Conservation (phyloP, 1,140 invertebrate species). For the Colletes gigas region DNA sequence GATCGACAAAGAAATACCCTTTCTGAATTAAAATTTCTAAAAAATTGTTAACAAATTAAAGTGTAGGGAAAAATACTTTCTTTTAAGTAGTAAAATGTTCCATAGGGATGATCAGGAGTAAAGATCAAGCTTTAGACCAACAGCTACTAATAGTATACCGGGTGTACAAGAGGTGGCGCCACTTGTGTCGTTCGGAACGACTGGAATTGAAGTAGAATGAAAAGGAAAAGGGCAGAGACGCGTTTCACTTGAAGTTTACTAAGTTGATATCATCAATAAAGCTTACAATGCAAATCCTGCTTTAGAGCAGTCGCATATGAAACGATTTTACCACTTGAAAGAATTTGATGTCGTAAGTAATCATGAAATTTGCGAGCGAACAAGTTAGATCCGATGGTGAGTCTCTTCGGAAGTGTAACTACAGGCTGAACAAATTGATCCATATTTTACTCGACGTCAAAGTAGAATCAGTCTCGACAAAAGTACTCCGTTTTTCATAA, state of each 20-base stretch:
- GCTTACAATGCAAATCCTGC: background rate
- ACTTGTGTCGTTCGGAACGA: constrained; percentile 13
- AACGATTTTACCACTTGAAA: too few species aligned
- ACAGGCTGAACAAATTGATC: background rate
- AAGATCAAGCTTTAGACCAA: constrained; percentile 20
- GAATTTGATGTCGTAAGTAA: too few species aligned
- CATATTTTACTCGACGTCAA: constrained; percentile 4
- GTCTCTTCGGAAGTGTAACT: too few species aligned
- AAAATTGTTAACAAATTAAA: too few species aligned
- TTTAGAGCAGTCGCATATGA: too few species aligned
- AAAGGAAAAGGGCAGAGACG: background rate
- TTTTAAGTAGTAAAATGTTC: too few species aligned
- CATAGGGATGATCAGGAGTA: background rate
- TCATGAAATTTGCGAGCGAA: too few species aligned
- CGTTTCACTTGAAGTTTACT: background rate
- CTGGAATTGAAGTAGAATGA: background rate
- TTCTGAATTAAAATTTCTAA: too few species aligned
- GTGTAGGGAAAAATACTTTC: too few species aligned
- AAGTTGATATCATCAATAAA: background rate
- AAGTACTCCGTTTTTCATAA: background rate
- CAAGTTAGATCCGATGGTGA: too few species aligned
- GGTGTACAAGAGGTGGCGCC: constrained; percentile 59
- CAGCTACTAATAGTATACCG: constrained; percentile 17
- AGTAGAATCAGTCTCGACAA: background rate
- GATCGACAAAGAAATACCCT: too few species aligned